Conservation (phyloP, 2,113 vertebrate genomes). For the Procavia capensis region DNA sequence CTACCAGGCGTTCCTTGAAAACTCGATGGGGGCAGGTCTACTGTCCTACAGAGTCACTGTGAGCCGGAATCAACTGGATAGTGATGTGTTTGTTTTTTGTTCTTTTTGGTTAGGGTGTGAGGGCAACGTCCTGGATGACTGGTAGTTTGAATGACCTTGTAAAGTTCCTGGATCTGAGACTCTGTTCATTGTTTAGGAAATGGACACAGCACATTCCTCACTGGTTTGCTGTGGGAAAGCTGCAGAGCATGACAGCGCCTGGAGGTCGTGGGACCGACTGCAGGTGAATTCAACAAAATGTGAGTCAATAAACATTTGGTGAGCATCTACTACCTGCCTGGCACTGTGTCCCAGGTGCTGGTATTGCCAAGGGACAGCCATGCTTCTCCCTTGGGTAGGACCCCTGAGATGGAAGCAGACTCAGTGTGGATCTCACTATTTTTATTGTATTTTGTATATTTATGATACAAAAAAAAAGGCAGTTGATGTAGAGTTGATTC, state of each 20-base stretch:
- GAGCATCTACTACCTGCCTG: constrained; percentile 36
- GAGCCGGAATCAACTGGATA: no score
- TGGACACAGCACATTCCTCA: background rate
- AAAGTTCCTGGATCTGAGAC: background rate
- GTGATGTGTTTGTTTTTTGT: no score
- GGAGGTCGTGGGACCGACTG: constrained; percentile 62
- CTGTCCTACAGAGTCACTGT: no score
- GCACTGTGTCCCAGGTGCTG: constrained; percentile 12
- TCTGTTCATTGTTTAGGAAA: constrained; percentile 42
- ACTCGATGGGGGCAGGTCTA: no score
- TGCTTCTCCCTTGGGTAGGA: background rate
- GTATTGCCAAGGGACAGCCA: constrained; percentile 32
- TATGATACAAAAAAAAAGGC: background rate
- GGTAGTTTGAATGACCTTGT: background rate
- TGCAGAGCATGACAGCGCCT: constrained; percentile 14
- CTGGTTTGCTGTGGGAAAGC: background rate
- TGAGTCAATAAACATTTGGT: constrained; percentile 69
- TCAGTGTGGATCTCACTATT: background rate
- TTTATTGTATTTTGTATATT: background rate
- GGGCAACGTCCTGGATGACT: background rate
- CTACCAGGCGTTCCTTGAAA: no score
- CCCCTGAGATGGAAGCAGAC: background rate
- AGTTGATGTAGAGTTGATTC: background rate
- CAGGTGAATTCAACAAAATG: constrained; percentile 37
- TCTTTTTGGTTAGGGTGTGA: background rate